A percentile compares a stretch with the other conserved stretches of the same genome.
These are phyloP conservation scores for Crax fasciolata DNA, from an alignment of 2,797 vertebrate species.

Conservation along the genomic window DNA sequence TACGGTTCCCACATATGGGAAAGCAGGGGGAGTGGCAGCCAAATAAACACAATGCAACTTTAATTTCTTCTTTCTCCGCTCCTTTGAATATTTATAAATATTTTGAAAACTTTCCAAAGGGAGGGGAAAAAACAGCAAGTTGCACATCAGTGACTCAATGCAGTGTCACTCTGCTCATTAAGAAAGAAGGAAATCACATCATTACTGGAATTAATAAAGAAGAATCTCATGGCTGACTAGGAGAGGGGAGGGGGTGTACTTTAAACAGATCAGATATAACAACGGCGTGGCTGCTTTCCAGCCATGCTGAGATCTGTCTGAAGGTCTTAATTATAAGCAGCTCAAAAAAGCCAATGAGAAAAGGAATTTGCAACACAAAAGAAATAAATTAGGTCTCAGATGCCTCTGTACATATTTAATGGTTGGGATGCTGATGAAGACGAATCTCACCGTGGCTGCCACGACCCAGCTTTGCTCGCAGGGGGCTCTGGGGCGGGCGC, in stretches of 20 bases:
- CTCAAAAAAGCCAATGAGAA: background rate
- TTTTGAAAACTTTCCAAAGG: conserved; percentile 78
- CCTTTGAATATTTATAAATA: conserved; percentile 68
- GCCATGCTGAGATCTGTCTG: conserved; percentile 53
- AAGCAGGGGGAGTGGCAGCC: background rate
- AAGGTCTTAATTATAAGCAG: conserved; percentile 74
- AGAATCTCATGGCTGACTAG: conserved; percentile 51
- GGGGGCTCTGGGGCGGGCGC: background rate
- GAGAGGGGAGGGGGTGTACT: conserved; percentile 26
- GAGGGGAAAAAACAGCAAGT: conserved; percentile 29
- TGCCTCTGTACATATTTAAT: conserved; percentile 72
- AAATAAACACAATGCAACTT: conserved; percentile 48
- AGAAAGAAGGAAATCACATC: conserved; percentile 59
- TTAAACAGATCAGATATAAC: background rate
- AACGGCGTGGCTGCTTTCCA: conserved; percentile 40
- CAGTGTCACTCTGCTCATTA: conserved; percentile 52
- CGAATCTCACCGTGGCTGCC: conserved; percentile 51
- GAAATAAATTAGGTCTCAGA: conserved; percentile 75
- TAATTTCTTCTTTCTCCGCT: conserved; percentile 53
- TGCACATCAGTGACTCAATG: conserved; percentile 59
- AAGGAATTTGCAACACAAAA: conserved; percentile 74
- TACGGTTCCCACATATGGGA: background rate
- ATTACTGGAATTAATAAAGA: conserved; percentile 66
- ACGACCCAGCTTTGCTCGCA: background rate
- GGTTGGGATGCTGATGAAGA: conserved; percentile 60